Percentiles rank a stretch among this genome's conserved stretches.
Evolutionary conservation across 2,797 vertebrate genomes (phyloP).

Genomic region (Hypotaenidia philippensis): DNA sequence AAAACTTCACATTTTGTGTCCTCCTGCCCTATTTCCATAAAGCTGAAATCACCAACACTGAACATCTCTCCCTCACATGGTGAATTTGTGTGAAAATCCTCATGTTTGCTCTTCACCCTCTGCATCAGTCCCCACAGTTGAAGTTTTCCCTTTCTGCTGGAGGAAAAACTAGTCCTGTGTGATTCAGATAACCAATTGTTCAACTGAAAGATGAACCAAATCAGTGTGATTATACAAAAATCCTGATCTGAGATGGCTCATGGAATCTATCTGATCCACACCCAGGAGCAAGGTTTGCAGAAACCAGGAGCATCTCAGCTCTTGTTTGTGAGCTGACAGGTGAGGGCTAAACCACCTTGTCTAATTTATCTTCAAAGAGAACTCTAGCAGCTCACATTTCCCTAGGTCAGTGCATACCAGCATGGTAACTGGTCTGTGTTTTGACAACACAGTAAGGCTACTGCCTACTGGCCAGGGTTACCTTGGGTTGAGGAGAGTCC

Average conservation of each 20-base stretch:
- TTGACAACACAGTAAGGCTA: neutral
- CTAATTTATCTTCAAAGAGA: neutral
- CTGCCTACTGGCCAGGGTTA: neutral
- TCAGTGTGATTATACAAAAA: neutral
- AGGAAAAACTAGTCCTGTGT: neutral
- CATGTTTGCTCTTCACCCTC: neutral
- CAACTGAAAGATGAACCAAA: neutral
- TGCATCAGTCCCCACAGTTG: neutral
- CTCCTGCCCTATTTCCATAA: neutral
- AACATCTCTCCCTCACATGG: neutral
- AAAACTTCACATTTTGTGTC: neutral
- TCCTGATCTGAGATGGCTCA: neutral
- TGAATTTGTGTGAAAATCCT: neutral
- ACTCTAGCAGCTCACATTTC: neutral
- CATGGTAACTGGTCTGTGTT: neutral
- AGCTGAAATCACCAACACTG: neutral
- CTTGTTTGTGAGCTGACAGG: neutral
- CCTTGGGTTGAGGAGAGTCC: neutral
- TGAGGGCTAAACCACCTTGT: neutral
- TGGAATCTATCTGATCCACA: neutral
- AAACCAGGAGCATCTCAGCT: neutral
- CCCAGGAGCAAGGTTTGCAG: neutral
- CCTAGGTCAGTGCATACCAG: neutral
- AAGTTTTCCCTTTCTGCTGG: neutral
- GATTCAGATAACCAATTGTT: neutral